A percentile compares a stretch with the other conserved stretches of the same genome.
Conservation (phyloP, 2,888 invertebrate species). For the Pogonocherus hispidulus region DNA sequence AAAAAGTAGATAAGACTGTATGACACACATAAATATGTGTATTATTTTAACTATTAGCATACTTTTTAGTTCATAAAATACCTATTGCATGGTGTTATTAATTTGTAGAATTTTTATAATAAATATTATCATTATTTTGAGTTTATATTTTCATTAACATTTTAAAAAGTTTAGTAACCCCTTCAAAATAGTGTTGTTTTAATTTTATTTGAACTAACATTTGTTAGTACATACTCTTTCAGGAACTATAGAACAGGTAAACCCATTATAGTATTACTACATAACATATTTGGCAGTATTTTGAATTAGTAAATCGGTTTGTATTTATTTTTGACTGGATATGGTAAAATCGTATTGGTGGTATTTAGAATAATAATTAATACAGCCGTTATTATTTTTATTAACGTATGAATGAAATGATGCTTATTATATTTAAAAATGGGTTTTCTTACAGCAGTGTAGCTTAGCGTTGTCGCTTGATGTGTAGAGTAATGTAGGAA, state of each 20-base stretch:
- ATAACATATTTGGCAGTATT: neutral
- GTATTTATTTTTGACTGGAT: too few relatives aligned
- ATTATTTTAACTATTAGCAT: slow-evolving; percentile 12
- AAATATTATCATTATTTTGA: slow-evolving; percentile 37
- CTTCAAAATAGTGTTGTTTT: neutral
- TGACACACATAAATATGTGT: slow-evolving; percentile 12
- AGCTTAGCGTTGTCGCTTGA: slow-evolving; percentile 37
- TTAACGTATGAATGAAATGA: too few relatives aligned
- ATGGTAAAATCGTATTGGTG: too few relatives aligned
- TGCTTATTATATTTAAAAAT: neutral
- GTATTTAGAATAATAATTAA: too few relatives aligned
- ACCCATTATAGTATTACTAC: neutral
- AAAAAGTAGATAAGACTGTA: slow-evolving; percentile 31
- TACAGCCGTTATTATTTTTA: too few relatives aligned
- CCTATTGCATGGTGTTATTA: slow-evolving; percentile 31
- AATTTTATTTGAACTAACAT: slow-evolving; percentile 9
- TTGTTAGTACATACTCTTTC: neutral
- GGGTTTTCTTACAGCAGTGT: slow-evolving; percentile 7
- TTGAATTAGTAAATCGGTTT: too few relatives aligned
- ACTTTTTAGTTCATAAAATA: slow-evolving; percentile 19
- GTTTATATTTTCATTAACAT: slow-evolving; percentile 21
- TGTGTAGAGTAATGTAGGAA: slow-evolving; percentile 48
- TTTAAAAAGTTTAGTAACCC: slow-evolving; percentile 1
- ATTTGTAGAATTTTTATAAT: slow-evolving; percentile 43
- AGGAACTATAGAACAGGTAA: neutral